Base-by-base conservation (phyloP, 2,113 vertebrate genomes). In the Coptodon bakossiorum region DNA sequence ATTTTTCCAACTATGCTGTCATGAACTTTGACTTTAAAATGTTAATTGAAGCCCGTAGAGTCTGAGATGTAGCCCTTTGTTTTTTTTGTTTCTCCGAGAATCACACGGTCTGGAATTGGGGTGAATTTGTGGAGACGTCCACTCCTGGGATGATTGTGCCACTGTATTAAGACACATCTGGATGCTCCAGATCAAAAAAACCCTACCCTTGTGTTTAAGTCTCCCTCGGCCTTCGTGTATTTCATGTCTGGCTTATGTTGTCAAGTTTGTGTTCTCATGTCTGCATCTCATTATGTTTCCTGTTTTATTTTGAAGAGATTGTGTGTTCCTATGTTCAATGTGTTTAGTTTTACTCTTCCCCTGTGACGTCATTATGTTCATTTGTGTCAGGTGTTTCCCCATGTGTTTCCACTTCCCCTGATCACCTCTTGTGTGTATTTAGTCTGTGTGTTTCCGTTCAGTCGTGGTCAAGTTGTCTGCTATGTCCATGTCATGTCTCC, bases 391-490 rank as follows among this genome's bases (percentile, higher is more conserved):
- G 14, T 59, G 27, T 59, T 59, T 59, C 27, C 27, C 57, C 8
- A 17, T 61, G 57, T 31, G 27, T 61, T 31, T 61, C 57, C 14
- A 31, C 27, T 61, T 31, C 2, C 12, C 56, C 27, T 59, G 57
- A 61, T 61, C 27, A 61, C 27, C 57, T 61, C 27, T 27, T 31
- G 27, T 59, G 57, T 61, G 27, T 3, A 61, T 61, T 61, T 61
- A 61, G 57, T 17, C 57, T 17, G 14, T 31, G 27, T 59, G 27
- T 61, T 61, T 61, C 6, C 27, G 6, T 61, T 61, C 8, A 61
- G 27, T 61, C 0, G 8, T 17, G 57, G 0, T 31, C 27, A 31
- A 27, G 57, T 59, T 59, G 27, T 59, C 56, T 9, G 0, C 14
- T 9, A 57, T 57, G 24, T 27, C 0, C 54, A 14, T 27, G 22